Evolutionary conservation across 2,888 invertebrate genomes (phyloP), one percentile per base, ranked within the genome.

Genomic region (Dryomyza anilis): DNA sequence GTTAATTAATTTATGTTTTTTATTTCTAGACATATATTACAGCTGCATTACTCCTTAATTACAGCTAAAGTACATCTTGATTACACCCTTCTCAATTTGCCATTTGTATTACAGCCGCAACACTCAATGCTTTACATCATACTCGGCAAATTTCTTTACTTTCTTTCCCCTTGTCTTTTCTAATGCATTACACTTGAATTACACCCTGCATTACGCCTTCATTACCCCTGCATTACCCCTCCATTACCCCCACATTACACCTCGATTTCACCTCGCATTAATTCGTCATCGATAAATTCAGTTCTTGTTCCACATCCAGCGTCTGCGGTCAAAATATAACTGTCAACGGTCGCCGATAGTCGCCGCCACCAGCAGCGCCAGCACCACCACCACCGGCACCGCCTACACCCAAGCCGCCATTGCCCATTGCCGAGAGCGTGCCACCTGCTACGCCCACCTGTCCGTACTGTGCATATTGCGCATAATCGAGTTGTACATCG

Each of bases 281-380:
- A 53, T 73, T 70, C 71, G 80, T 78, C 74, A 79, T 79, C 68
- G 79, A 80, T 73, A 81, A 73, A 73, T 79, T 80, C 50, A 80
- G 71, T 74, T 79, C 80, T n/a, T n/a, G n/a, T 70, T 77, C 79
- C 67, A 77, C 77, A 64, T 80, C 79, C 59, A 76, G 70, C 46
- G 79, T 77, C 74, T 81, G 80, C 76, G 83, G 83, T 83, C 83
- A 83, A 81, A 83, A 83, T 77, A 83, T 83, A 68, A 83, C 83
- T 21, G 83, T 84, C 33, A 83, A 71, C 29, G 83, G 83, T 65
- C 83, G 76, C 12, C 83, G 79, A 70, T 83, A 84, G 69, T 83
- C 83, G 12, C 79, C 78, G 52, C 76, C 72, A 6, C 76, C 73
- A 52, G 74, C 74, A 36, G 72, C 67, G 1, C 64, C 63, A 50